Evolutionary conservation across 2,797 vertebrate genomes (phyloP).

Genomic region (Emydoidea blandingii): DNA sequence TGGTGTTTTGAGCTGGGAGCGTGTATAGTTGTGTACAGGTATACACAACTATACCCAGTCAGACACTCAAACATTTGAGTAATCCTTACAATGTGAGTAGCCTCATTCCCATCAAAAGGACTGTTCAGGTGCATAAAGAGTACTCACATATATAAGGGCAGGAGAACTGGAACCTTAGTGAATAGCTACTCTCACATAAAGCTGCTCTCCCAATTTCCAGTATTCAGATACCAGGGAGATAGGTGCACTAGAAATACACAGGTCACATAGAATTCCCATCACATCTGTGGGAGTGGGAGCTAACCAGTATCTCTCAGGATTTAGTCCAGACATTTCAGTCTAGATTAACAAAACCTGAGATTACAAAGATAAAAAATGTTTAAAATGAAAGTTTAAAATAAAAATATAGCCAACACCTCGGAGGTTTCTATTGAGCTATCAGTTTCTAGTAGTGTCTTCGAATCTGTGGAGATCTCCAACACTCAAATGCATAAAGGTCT

Average conservation of each 20-base stretch:
- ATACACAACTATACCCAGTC: background rate
- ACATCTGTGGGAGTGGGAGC: background rate
- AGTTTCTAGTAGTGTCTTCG: background rate
- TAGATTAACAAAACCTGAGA: background rate
- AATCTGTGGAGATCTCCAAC: background rate
- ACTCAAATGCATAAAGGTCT: background rate
- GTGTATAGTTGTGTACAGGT: background rate
- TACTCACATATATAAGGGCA: background rate
- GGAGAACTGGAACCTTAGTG: background rate
- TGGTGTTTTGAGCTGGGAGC: background rate
- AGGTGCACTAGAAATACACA: no score
- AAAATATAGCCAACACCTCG: background rate
- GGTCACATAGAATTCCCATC: background rate
- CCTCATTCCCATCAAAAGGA: background rate
- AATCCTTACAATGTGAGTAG: background rate
- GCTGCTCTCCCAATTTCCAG: background rate
- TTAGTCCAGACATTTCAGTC: background rate
- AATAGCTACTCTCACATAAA: background rate
- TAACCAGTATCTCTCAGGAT: constrained; percentile 3
- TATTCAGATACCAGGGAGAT: background rate
- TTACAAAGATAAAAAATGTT: background rate
- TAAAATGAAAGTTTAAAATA: background rate
- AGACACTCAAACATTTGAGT: background rate
- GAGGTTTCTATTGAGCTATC: background rate
- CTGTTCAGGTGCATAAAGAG: background rate